A percentile compares a stretch with the other conserved stretches of the same genome.
phyloP scores from a whole-genome alignment of 2,113 vertebrate genomes.

The Notiomystis cincta region DNA sequence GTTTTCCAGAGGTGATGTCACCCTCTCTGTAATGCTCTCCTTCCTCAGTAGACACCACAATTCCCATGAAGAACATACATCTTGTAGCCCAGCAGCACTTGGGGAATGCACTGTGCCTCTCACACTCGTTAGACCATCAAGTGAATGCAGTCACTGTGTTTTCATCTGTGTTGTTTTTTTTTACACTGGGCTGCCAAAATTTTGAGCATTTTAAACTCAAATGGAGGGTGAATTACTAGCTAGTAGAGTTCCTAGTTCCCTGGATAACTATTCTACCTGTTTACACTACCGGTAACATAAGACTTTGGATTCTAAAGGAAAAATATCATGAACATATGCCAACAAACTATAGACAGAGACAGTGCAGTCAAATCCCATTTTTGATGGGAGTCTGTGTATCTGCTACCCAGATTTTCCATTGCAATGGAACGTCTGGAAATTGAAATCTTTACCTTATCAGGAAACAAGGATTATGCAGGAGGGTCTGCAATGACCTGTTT shows the following conservation, averaged over 20 bases:
- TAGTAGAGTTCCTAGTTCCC: background rate
- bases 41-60: background rate
- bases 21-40: background rate
- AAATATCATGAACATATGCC: background rate
- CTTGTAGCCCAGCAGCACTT: background rate
- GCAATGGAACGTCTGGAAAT: background rate
- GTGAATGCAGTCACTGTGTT: background rate
- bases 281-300: background rate
- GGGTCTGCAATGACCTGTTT: background rate
- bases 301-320: background rate
- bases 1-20: slow-evolving; percentile 39
- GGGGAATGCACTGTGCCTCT: background rate
- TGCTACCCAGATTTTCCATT: background rate
- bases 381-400: rapidly evolving
- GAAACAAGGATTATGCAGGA: background rate
- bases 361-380: background rate
- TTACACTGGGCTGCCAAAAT: background rate
- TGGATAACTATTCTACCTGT: background rate
- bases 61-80: background rate
- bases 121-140: background rate
- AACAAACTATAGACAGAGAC: background rate
- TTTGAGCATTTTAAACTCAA: background rate
- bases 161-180: background rate
- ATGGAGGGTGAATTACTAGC: background rate
- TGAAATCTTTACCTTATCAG: background rate